Conservation (phyloP, 2,797 vertebrate species). For the Bradypodion ventrale region DNA sequence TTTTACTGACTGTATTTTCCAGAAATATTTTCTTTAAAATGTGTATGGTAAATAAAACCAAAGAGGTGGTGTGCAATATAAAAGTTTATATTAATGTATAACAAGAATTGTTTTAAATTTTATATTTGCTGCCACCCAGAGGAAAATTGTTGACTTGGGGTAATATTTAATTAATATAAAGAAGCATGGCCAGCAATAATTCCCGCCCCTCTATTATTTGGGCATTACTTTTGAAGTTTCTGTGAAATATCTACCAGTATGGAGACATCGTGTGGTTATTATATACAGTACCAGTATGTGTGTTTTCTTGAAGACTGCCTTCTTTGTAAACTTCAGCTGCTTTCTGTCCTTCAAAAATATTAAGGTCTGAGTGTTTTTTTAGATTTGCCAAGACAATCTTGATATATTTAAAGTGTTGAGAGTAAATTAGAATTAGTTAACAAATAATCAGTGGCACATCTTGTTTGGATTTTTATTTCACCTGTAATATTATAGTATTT, state of each 20-base stretch:
- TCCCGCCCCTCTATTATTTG: neutral
- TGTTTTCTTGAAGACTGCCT: slow-evolving; percentile 70
- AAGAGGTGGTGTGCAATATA: slow-evolving; percentile 78
- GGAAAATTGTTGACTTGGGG: slow-evolving; percentile 26
- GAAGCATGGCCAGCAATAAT: slow-evolving; percentile 28
- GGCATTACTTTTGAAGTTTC: slow-evolving; percentile 65
- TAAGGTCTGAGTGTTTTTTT: slow-evolving; percentile 36
- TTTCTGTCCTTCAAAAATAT: slow-evolving; percentile 24
- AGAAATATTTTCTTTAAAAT: slow-evolving; percentile 64
- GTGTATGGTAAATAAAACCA: slow-evolving; percentile 71
- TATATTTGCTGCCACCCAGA: slow-evolving; percentile 2
- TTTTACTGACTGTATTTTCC: slow-evolving; percentile 27
- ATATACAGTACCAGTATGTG: slow-evolving; percentile 73
- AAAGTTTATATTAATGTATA: slow-evolving; percentile 54
- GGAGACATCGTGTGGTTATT: slow-evolving; percentile 76
- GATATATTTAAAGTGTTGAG: slow-evolving; percentile 62
- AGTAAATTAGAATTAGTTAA: slow-evolving; percentile 59
- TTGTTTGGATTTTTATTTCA: slow-evolving; percentile 71
- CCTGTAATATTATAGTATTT: slow-evolving; percentile 68
- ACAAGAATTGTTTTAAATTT: neutral
- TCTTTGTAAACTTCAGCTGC: slow-evolving; percentile 45
- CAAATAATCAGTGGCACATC: slow-evolving; percentile 67
- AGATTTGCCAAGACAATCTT: slow-evolving; percentile 68
- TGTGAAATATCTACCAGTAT: slow-evolving; percentile 74
- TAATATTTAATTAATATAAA: neutral